Base-by-base conservation (phyloP, 2,797 vertebrate genomes). In the Remorina albescens region DNA sequence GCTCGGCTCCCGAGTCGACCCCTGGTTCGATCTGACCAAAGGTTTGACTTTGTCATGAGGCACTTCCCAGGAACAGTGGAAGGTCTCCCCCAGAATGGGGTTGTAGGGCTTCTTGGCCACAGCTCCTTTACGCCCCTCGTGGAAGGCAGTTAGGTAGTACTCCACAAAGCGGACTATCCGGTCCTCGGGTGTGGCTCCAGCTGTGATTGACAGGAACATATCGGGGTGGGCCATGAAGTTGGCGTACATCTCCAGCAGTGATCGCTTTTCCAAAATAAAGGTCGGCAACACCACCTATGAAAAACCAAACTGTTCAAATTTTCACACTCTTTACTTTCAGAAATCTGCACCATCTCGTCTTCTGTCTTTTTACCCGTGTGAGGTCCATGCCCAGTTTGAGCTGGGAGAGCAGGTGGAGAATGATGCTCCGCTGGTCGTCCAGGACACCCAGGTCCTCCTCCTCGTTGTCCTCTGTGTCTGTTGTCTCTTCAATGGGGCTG, bases 311-410 rank as follows among this genome's bases (percentile, higher is more conserved):
- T 3, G 9, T 30, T 13, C 5, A 13, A 21, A 19, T 6, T 23
- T 7, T 25, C 23, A 50, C 47, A 25, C 12, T 23, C 11, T 50
- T 50, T 26, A 50, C 15, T 26, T 26, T 50, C 47, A 23, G 6
- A 28, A 11, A 4, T 51, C 18, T 23, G 28, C 13, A 55, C 3
- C 19, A 6, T 15, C 2, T 34, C 1, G n/a, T 37, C 19, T n/a
- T n/a, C 26, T 34, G 5, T 12, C 49, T 18, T 0, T 90, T 1
- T 95, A 98, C 97, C 94, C 96, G 95, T 66, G 97, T 98, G 85
- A 99, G 92, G 89, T 99, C 97, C 98, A 99, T 99, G 79, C 98
- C 98, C 82, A 99, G 95, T 86, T 97, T 98, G 84, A 99, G 96
- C 72, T 99, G 97, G 7, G 98, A 99, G 67, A 99, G 96, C 84